Evolutionary conservation across 2,888 invertebrate genomes (phyloP).

Genomic region (Iselma pallidipennis): DNA sequence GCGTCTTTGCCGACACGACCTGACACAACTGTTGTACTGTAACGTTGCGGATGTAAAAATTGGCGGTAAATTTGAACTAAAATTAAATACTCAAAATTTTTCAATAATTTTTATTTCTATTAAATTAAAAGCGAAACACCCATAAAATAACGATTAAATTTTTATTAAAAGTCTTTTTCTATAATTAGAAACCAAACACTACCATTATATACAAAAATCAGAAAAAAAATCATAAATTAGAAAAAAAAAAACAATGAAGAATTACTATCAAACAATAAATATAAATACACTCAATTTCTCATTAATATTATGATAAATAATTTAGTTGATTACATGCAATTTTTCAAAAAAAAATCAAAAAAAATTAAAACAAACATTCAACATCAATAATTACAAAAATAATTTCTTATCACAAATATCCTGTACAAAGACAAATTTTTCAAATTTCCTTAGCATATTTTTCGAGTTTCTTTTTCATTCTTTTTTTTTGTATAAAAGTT

Average conservation of each 20-base stretch:
- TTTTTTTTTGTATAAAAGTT: not conserved
- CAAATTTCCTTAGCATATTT: too few relatives aligned
- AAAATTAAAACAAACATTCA: not conserved
- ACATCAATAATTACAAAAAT: not conserved
- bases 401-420: not conserved
- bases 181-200: not conserved
- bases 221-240: not conserved
- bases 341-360: not conserved
- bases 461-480: not conserved
- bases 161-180: not conserved
- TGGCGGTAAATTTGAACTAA: not conserved
- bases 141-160: not conserved
- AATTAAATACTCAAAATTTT: too few relatives aligned
- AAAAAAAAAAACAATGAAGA: too few relatives aligned
- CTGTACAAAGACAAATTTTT: not conserved
- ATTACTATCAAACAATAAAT: not conserved
- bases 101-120: too few relatives aligned
- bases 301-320: not conserved
- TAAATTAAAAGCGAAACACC: too few relatives aligned
- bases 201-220: not conserved
- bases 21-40: too few relatives aligned
- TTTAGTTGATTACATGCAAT: not conserved
- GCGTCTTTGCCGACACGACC: too few relatives aligned
- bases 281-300: not conserved
- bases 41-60: too few relatives aligned